phyloP scores from a whole-genome alignment of 2,888 invertebrate species.

The Ochropacha duplaris region DNA sequence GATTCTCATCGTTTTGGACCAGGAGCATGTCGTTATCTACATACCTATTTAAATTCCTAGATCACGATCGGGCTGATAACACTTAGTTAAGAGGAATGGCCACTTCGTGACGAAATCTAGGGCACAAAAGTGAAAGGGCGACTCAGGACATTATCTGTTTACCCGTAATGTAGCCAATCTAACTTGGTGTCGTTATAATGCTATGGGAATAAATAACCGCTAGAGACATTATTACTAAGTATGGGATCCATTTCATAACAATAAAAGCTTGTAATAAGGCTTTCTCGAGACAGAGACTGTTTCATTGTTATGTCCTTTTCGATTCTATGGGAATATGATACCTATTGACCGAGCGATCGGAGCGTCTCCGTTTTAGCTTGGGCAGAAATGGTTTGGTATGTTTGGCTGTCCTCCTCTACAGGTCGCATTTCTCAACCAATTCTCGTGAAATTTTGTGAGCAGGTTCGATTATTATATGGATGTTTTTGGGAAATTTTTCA shows the following conservation, averaged over 20 bases:
- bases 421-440: too few species aligned
- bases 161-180: slow-evolving; percentile 24
- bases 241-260: neutral
- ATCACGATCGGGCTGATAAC: neutral
- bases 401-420: too few species aligned
- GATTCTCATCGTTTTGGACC: neutral
- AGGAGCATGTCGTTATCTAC: neutral
- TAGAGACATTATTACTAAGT: neutral
- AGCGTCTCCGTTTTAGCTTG: too few species aligned
- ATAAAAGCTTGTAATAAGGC: too few species aligned
- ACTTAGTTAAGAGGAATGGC: slow-evolving; percentile 35
- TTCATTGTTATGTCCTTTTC: neutral
- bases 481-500: too few species aligned
- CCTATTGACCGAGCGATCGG: neutral
- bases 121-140: slow-evolving; percentile 69
- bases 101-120: slow-evolving; percentile 64
- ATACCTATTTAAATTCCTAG: neutral
- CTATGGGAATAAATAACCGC: neutral
- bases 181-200: slow-evolving; percentile 24
- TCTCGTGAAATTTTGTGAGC: too few species aligned
- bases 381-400: too few species aligned
- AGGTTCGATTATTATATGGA: too few species aligned
- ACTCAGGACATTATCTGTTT: slow-evolving; percentile 42
- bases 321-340: neutral
- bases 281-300: neutral